phyloP scores from a whole-genome alignment of 2,888 invertebrate species.

The Stenoptilia bipunctidactyla region DNA sequence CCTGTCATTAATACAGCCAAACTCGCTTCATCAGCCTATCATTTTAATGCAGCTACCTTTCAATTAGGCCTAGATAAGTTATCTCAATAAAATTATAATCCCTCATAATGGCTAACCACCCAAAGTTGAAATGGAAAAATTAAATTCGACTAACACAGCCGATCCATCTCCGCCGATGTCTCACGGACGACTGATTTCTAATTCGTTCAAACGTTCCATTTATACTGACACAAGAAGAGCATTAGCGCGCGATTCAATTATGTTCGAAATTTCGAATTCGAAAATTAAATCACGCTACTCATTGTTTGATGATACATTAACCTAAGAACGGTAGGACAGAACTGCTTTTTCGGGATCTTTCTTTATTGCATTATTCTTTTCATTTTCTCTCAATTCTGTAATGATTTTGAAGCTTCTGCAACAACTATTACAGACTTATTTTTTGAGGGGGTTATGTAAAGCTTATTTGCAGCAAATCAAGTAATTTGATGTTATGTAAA shows the following conservation, averaged over 20 bases:
- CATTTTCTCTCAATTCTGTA: too few species aligned
- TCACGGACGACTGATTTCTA: slow-evolving; percentile 36
- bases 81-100: slow-evolving; percentile 17
- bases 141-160: slow-evolving; percentile 14
- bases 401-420: too few species aligned
- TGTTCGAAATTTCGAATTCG: slow-evolving; percentile 40
- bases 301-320: slow-evolving; percentile 37
- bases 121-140: slow-evolving; percentile 28
- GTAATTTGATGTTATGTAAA: too few species aligned
- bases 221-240: slow-evolving; percentile 51
- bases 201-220: slow-evolving; percentile 50
- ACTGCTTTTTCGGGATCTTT: too few species aligned
- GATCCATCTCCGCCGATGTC: slow-evolving; percentile 24
- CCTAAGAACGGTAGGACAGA: too few species aligned
- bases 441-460: too few species aligned
- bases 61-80: not conserved
- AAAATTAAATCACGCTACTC: slow-evolving; percentile 44
- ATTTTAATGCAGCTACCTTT: too few species aligned
- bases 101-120: slow-evolving; percentile 28
- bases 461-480: too few species aligned
- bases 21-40: too few species aligned
- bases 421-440: too few species aligned
- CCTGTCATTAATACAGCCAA: too few species aligned
- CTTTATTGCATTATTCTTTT: too few species aligned
- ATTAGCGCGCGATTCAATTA: slow-evolving; percentile 58